phyloP scores from a whole-genome alignment of 1,140 invertebrate genomes.

The Cotesia vestalis region DNA sequence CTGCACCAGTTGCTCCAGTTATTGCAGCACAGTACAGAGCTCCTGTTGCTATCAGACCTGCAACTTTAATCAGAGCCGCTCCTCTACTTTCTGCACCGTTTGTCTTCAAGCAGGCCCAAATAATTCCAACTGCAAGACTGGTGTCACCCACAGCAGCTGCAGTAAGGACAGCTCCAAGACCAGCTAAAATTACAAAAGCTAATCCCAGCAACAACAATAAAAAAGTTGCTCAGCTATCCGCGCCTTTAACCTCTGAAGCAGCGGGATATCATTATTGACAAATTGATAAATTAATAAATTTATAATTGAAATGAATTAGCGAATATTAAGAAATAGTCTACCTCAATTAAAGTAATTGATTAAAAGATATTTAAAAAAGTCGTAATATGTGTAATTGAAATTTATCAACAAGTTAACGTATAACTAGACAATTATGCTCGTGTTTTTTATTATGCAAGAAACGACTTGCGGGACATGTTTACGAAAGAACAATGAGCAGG shows the following conservation, averaged over 20 bases:
- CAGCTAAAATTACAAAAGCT: no score
- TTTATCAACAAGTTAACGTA: neutral
- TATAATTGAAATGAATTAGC: conserved; percentile 5
- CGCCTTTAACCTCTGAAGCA: conserved; percentile 27
- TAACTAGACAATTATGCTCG: conserved; percentile 1
- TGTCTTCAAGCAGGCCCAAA: no score
- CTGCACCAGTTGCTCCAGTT: conserved; percentile 3
- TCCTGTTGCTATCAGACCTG: conserved; percentile 1
- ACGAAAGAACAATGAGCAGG: conserved; percentile 38
- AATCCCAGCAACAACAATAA: no score
- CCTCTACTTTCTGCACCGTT: neutral
- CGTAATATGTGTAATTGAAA: neutral
- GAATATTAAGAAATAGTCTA: neutral
- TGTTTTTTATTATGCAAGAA: conserved; percentile 26
- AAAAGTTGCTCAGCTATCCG: conserved; percentile 20
- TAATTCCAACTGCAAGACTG: no score
- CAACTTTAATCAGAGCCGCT: conserved; percentile 36
- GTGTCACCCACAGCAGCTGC: no score
- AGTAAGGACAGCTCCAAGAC: no score
- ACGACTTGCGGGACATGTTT: conserved; percentile 23
- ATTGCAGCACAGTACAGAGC: neutral
- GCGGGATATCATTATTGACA: conserved; percentile 24
- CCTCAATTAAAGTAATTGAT: neutral
- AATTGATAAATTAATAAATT: neutral
- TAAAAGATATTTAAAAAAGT: neutral